Evolutionary conservation across 2,797 vertebrate genomes (phyloP).

Genomic region (Tangara arthus): DNA sequence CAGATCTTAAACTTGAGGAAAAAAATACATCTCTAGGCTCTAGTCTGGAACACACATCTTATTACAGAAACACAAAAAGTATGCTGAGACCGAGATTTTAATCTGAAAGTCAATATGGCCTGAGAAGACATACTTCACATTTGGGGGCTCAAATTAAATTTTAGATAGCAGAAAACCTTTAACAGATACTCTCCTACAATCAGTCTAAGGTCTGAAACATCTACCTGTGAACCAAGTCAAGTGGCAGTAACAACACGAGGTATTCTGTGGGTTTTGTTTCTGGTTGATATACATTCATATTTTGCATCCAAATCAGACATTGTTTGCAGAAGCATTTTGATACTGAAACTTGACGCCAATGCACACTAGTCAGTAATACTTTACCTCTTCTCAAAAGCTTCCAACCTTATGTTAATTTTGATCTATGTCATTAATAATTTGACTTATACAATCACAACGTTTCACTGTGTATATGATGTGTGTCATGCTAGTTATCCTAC

Average conservation of each 20-base stretch:
- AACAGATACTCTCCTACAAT: background rate
- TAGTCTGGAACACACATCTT: background rate
- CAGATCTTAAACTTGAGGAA: background rate
- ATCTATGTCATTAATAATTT: background rate
- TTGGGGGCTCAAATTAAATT: background rate
- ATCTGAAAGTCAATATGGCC: background rate
- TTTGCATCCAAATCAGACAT: background rate
- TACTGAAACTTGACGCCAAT: background rate
- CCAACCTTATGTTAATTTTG: background rate
- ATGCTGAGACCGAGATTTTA: background rate
- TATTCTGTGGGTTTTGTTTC: background rate
- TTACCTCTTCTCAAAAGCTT: background rate
- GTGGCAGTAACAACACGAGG: background rate
- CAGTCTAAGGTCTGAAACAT: background rate
- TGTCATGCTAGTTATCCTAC: background rate
- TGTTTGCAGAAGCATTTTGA: background rate
- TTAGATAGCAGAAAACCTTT: background rate
- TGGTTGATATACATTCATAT: background rate
- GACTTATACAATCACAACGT: background rate
- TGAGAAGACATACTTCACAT: background rate
- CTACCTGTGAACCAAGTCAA: background rate
- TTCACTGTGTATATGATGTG: background rate
- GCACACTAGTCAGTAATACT: background rate
- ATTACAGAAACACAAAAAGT: background rate
- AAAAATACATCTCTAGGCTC: background rate